Evolutionary conservation across 2,888 invertebrate species (phyloP).

Genomic region (Pristionchus maxplancki): DNA sequence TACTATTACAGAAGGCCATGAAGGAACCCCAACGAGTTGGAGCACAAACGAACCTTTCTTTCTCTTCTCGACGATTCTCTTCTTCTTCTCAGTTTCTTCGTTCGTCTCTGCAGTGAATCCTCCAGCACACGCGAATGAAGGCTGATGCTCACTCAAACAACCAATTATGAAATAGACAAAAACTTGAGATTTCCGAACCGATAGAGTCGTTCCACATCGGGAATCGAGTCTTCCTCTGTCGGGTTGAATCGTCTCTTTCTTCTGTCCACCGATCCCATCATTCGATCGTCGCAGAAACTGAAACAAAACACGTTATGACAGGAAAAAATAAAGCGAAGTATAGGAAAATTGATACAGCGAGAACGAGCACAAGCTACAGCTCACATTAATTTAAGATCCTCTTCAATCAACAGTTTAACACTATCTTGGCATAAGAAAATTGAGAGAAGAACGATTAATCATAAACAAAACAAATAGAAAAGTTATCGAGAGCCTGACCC

Average conservation of each 20-base stretch:
- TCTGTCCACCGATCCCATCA: slow-evolving; percentile 51
- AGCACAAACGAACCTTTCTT: slow-evolving; percentile 65
- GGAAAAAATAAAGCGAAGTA: not conserved
- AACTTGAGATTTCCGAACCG: slow-evolving; percentile 54
- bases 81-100: slow-evolving; percentile 68
- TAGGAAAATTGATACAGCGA: no score
- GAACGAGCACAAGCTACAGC: not conserved
- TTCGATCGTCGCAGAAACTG: not conserved
- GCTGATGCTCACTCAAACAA: slow-evolving; percentile 68
- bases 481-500: no score
- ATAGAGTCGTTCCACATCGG: slow-evolving; percentile 74
- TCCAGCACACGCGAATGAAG: slow-evolving; percentile 67
- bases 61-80: slow-evolving; percentile 64
- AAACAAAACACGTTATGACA: not conserved
- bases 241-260: slow-evolving; percentile 64
- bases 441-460: no score
- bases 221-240: slow-evolving; percentile 63
- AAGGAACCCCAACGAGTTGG: not conserved
- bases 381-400: no score
- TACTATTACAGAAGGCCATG: no score
- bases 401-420: no score
- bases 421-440: no score
- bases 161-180: not conserved
- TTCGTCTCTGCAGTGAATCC: slow-evolving; percentile 74
- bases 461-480: no score